Base-by-base conservation (phyloP, 2,113 vertebrate genomes). In the Ammodramus savannarum region DNA sequence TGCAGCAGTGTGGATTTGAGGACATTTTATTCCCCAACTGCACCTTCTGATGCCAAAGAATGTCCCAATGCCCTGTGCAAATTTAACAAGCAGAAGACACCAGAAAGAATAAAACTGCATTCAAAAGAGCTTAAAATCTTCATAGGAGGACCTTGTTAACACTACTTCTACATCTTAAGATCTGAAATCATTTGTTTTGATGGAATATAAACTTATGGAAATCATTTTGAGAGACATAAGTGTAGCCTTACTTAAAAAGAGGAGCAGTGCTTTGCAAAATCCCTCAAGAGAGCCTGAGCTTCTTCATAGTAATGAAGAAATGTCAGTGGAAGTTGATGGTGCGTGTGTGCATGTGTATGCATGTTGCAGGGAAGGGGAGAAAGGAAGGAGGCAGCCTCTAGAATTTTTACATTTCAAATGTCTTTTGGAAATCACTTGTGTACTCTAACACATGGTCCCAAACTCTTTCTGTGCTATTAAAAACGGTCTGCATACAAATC, bases 391-490 rank as follows among this genome's bases (percentile, higher is more conserved):
- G 51, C 86, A 91, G 84, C 62, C 66, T 93, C 93, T 82, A 82
- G 96, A 96, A 96, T 94, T 97, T 97, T 97, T 94, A 97, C 89
- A 97, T 96, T 93, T 95, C 95, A 97, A 97, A 97, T 97, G 97
- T 96, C 95, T 94, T 93, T 97, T 93, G 86, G 96, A 97, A 98
- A 97, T 97, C 97, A 96, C 94, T 96, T 97, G 92, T 96, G 87
- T 93, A 92, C 94, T 92, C 75, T 85, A 89, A 95, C 81, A 92
- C 80, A 86, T 52, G 77, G 84, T 89, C 83, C 82, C 90, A 88
- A 96, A 97, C 67, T 96, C 89, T 97, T 97, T 66, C 85, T 43
- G 21, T 92, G 83, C 95, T 97, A 91, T 98, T 97, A 97, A 97
- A 97, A 94, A 91, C 0, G n/a, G 76, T 95, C 95, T 93, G 91